Conservation (phyloP, 2,888 invertebrate genomes). For the Stenichneumon culpator region DNA sequence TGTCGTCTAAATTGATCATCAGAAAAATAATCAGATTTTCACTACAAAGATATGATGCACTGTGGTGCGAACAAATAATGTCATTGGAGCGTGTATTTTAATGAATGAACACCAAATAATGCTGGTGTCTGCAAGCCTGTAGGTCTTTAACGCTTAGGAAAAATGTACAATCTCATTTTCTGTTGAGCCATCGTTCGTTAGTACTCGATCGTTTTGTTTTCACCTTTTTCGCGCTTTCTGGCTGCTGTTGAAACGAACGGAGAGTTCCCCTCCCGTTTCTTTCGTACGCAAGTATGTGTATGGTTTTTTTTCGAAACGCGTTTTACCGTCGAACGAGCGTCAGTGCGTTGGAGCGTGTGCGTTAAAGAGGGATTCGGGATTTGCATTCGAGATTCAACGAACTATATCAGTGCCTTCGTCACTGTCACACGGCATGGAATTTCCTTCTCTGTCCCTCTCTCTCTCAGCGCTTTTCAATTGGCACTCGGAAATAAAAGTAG, state of each 20-base stretch:
- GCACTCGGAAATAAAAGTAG: conserved; percentile 16
- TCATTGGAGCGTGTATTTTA: not conserved
- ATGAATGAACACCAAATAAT: not conserved
- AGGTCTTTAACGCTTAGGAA: not conserved
- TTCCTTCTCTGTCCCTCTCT: not conserved
- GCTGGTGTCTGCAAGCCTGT: not conserved
- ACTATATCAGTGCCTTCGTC: conserved; percentile 22
- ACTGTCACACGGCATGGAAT: not conserved
- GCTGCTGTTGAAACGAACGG: not conserved
- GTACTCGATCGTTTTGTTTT: conserved; percentile 14
- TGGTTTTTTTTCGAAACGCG: conserved; percentile 20
- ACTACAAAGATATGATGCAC: not conserved
- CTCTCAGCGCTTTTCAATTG: conserved; percentile 10
- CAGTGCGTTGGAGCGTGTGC: conserved; percentile 20
- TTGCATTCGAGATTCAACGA: conserved; percentile 52
- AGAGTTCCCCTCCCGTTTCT: conserved; percentile 10
- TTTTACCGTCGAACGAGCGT: conserved; percentile 62
- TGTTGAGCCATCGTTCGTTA: not conserved
- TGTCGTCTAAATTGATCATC: no score
- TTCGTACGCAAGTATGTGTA: conserved; percentile 25
- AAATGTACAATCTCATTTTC: not conserved
- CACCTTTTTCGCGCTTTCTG: not conserved
- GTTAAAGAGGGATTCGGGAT: conserved; percentile 50
- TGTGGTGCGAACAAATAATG: not conserved
- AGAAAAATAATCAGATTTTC: no score